Evolutionary conservation across 2,113 vertebrate genomes (phyloP).

Genomic region (Alouatta palliata): DNA sequence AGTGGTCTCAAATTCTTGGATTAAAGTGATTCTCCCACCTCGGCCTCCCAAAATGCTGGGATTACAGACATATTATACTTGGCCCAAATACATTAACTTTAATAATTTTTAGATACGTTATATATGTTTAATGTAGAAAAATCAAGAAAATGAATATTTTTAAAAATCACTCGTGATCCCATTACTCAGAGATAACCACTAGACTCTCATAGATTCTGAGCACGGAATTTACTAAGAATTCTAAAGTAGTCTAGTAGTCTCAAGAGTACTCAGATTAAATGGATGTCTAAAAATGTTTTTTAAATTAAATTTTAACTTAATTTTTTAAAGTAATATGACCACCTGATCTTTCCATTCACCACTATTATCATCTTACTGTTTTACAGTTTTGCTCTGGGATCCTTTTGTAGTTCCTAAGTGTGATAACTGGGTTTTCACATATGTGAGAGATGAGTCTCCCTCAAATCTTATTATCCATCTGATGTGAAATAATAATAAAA

Average conservation of each 20-base stretch:
- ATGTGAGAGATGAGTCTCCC: too few relatives aligned
- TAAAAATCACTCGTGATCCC: neutral
- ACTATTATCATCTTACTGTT: neutral
- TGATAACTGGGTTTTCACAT: too few relatives aligned
- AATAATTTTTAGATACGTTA: neutral
- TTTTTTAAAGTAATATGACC: neutral
- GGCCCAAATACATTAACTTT: neutral
- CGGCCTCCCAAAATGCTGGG: too few relatives aligned
- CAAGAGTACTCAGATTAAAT: neutral
- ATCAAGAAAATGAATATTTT: neutral
- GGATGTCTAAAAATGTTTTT: neutral
- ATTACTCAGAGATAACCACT: neutral
- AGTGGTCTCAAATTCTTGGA: too few relatives aligned
- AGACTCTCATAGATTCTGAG: neutral
- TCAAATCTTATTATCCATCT: too few relatives aligned
- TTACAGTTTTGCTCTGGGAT: neutral
- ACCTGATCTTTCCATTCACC: neutral
- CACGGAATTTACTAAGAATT: neutral
- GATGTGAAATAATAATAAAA: neutral
- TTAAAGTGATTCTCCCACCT: too few relatives aligned
- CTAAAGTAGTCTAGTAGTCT: neutral
- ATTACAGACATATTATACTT: too few relatives aligned
- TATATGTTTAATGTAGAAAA: neutral
- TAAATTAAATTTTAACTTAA: neutral
- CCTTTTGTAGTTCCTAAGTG: too few relatives aligned